Evolutionary conservation across 2,888 invertebrate genomes (phyloP), one percentile per base, ranked within the genome.

Genomic region (Orthosia incerta): DNA sequence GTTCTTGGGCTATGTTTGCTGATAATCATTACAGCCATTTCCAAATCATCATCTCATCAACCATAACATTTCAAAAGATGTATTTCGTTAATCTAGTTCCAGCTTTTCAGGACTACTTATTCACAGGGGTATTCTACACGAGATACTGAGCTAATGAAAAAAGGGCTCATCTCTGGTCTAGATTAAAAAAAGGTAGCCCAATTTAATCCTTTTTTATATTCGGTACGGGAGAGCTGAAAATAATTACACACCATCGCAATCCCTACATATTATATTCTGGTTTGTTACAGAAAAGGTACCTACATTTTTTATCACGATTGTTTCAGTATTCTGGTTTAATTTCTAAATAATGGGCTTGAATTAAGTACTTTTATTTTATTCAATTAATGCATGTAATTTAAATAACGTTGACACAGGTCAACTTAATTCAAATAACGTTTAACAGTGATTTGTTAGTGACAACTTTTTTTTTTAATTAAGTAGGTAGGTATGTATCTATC

Each of bases 131-230:
- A 50, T 31, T 62, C 5, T 12, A 62, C 15, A 23, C 11, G 15
- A 15, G 13, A 20, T 46, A 31, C 7, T 18, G 7, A n/a, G 16
- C 9, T n/a, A 45, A 69, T n/a, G n/a, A 53, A 70, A 53, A 56
- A 65, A 55, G n/a, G 13, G 13, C n/a, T 64, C 5, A 69, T 12
- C 11, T 46, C 15, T 46, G 26, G 26, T 56, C 46, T 70, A 70
- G 65, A 65, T 65, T 48, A 0, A 18, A 70, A 69, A 55, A 65
- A 87, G 83, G 79, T 70, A 68, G 74, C 4, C 73, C 83, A 85
- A 80, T 78, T 83, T 85, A 85, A 85, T 82, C 83, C 75, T 48
- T 76, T 26, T 80, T 80, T 82, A 71, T 84, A 82, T 81, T 75
- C n/a, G 39, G 39, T n/a, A 72, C 74, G 75, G 79, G 76, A 82